Conservation (phyloP, 2,888 invertebrate genomes). For the Caenorhabditis auriculariae region DNA sequence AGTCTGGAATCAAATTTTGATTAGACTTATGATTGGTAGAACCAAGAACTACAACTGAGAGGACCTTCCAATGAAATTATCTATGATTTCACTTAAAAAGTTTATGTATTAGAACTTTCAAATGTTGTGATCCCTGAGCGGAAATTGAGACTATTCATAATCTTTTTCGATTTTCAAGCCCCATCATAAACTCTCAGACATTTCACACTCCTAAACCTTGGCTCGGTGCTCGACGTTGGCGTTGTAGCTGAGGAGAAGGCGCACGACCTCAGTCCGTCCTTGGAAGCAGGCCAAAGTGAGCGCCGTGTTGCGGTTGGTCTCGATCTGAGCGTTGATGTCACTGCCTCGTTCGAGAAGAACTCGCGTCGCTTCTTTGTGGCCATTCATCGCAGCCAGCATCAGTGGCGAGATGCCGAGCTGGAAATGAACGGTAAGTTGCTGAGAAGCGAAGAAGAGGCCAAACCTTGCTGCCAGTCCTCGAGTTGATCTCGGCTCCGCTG, state of each 20-base stretch:
- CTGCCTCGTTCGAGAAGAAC: conserved; percentile 89
- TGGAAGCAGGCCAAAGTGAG: conserved; percentile 78
- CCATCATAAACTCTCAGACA: conserved; percentile 4
- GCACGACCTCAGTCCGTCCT: conserved; percentile 93
- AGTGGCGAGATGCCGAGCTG: conserved; percentile 96
- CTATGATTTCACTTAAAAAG: too few species aligned
- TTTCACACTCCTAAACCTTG: conserved; percentile 70
- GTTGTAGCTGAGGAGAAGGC: conserved; percentile 88
- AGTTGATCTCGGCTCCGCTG: conserved; percentile 97
- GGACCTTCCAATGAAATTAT: too few species aligned
- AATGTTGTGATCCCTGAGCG: too few species aligned
- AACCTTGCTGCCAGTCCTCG: conserved; percentile 67
- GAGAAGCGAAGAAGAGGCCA: conserved; percentile 2
- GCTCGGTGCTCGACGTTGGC: conserved; percentile 99
- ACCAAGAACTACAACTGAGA: too few species aligned
- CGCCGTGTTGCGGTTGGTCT: conserved; percentile 96
- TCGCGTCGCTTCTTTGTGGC: conserved; percentile 89
- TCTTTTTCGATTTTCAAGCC: too few species aligned
- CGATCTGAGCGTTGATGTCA: conserved; percentile 95
- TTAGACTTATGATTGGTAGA: too few species aligned
- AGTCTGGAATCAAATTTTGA: conserved; percentile 71
- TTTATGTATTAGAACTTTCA: too few species aligned
- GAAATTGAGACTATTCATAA: too few species aligned
- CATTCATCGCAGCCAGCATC: conserved; percentile 99
- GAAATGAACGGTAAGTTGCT: conserved; percentile 18